Percentiles rank a stretch among this genome's conserved stretches.
Conservation (phyloP, 1,140 invertebrate species). For the Bombus difficillimus region DNA sequence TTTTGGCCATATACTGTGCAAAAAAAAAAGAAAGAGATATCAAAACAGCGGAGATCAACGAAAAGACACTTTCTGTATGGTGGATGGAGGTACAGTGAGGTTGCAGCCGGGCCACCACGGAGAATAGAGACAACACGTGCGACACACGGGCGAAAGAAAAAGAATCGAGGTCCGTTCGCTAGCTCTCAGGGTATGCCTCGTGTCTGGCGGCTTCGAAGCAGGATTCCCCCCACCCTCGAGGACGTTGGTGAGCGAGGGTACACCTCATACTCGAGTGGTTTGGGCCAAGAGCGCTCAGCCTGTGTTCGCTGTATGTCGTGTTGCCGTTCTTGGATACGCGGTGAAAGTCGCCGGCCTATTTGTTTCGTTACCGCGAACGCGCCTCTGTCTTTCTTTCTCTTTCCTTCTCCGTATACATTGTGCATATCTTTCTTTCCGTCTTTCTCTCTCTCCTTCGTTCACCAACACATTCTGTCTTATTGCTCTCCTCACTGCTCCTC, state of each 20-base stretch:
- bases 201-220: conserved; percentile 28
- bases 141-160: conserved; percentile 54
- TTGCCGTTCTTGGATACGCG: conserved; percentile 63
- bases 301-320: conserved; percentile 57
- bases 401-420: neutral
- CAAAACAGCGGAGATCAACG: neutral
- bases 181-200: conserved; percentile 45
- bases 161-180: conserved; percentile 31
- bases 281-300: conserved; percentile 47
- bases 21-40: neutral
- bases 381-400: conserved; percentile 34
- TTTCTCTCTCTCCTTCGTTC: neutral
- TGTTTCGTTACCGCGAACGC: conserved; percentile 76
- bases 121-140: conserved; percentile 44
- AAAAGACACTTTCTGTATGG: neutral
- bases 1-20: neutral
- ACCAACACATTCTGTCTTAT: neutral
- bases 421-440: neutral
- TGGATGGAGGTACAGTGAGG: neutral
- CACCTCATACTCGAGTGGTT: conserved; percentile 3
- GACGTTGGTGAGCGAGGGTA: conserved; percentile 16
- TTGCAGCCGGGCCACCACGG: neutral
- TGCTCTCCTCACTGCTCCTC: neutral
- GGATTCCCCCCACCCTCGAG: conserved; percentile 23
- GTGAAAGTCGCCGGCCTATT: conserved; percentile 82